phyloP scores from a whole-genome alignment of 2,888 invertebrate genomes.

The Tanytarsus gracilentus region DNA sequence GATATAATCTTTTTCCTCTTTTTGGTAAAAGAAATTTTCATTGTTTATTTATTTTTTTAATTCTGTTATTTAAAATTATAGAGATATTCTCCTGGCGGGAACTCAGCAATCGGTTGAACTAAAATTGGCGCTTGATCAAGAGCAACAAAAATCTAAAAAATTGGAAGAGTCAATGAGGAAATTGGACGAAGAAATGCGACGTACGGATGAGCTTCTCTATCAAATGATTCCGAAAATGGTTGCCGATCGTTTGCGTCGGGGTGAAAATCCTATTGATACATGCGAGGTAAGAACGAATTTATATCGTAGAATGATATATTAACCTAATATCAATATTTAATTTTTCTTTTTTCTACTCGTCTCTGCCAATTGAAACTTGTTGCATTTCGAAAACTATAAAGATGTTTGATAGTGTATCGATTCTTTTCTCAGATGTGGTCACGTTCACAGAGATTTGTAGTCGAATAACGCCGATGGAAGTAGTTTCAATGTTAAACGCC shows the following conservation, averaged over 20 bases:
- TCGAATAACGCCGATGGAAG: conserved; percentile 92
- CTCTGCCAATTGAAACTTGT: conserved; percentile 32
- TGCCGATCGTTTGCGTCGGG: conserved; percentile 82
- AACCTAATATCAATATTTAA: not conserved
- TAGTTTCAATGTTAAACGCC: conserved; percentile 92
- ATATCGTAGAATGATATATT: not conserved
- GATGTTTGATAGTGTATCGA: conserved; percentile 95
- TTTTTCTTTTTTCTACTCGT: not conserved
- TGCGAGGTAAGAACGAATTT: conserved; percentile 68
- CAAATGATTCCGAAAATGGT: conserved; percentile 99
- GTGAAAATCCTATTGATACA: conserved; percentile 93
- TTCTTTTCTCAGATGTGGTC: conserved; percentile 95
- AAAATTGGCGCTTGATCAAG: conserved; percentile 89
- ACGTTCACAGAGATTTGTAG: conserved; percentile 97
- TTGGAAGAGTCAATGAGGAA: conserved; percentile 94
- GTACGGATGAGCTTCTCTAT: conserved; percentile 90
- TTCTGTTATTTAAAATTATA: conserved; percentile 36
- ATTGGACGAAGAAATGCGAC: conserved; percentile 88
- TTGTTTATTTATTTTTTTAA: not conserved
- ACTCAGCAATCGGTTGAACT: conserved; percentile 96
- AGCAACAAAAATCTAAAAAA: conserved; percentile 93
- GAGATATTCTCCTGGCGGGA: conserved; percentile 90
- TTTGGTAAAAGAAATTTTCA: not conserved
- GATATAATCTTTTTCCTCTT: not conserved
- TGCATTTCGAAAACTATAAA: conserved; percentile 40